These are phyloP conservation scores for Gila orcuttii DNA, from an alignment of 2,113 vertebrate species.

Conservation along the genomic window DNA sequence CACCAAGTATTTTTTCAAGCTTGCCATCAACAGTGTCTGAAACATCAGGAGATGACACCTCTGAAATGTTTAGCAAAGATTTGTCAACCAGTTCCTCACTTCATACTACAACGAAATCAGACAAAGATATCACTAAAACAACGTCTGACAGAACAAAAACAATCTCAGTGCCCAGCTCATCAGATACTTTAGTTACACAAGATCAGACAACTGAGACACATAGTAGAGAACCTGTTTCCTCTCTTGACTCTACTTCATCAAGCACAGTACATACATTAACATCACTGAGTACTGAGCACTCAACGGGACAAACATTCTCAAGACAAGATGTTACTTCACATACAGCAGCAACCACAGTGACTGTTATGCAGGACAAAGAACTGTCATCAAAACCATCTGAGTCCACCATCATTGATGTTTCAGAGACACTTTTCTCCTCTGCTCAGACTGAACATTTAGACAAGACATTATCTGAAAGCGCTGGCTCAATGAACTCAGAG, in stretches of 20 bases:
- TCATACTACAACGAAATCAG: background rate
- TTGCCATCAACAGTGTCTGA: background rate
- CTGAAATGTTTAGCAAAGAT: background rate
- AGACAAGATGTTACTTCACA: background rate
- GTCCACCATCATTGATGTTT: background rate
- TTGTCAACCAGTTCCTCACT: background rate
- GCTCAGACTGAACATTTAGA: background rate
- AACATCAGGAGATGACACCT: background rate
- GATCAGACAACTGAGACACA: background rate
- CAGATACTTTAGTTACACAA: background rate
- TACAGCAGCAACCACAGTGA: background rate
- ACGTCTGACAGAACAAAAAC: background rate
- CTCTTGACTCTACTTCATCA: background rate
- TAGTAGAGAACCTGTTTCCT: background rate
- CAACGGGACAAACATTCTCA: background rate
- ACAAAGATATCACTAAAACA: background rate
- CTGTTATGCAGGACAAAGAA: background rate
- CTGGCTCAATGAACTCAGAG: background rate
- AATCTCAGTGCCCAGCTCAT: background rate
- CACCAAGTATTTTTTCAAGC: background rate
- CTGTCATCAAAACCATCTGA: background rate
- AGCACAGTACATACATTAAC: background rate
- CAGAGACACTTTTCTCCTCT: background rate
- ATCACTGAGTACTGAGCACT: background rate
- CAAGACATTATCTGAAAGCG: background rate